Evolutionary conservation across 2,113 vertebrate species (phyloP), one percentile per base, ranked within the genome.

Genomic region (Nannospalax galili): DNA sequence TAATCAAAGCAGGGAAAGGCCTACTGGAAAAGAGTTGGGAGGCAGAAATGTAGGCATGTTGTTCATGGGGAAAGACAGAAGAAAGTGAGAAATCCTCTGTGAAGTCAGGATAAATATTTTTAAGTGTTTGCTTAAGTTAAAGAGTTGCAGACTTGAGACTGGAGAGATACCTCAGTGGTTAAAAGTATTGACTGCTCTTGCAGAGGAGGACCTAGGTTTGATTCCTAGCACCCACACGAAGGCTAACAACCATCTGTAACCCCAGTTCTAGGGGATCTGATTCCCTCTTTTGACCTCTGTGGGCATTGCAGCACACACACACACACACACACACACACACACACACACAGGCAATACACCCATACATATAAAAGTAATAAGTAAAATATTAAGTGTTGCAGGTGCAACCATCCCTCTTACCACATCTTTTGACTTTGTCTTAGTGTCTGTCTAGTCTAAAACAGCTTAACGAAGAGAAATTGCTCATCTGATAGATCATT

Each of bases 1-100:
- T 97, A 93, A 95, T 98, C 84, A 84, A 92, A 97, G 88, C 79
- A 96, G 75, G 97, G 96, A 97, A 88, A 96, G 87, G 90, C 88
- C 81, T 91, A 69, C 52, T 88, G 56, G 82, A 88, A 93, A 96
- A 75, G 91, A 94, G 96, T 87, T 96, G 62, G 91, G 77, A 97
- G 91, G 37, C n/a, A 69, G 91, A 97, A 96, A 96, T 60, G 90
- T 90, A 78, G 75, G 40, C 96, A 90, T 97, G 94, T 92, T 95
- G 28, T 92, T 94, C 90, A 89, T 94, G 67, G 58, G 93, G 88
- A 75, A 86, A 95, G 62, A 90, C 65, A 74, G 32, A 74, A 90
- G 42, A 88, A 90, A 86, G 62, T 56, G 4, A 37, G 24, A 88
- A 88, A 64, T 70, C n/a, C 19, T 93, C 37, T 65, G 20, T 79